A percentile compares a stretch with the other conserved stretches of the same genome.
Conservation (phyloP, 2,113 vertebrate genomes). For the Picathartes gymnocephalus region DNA sequence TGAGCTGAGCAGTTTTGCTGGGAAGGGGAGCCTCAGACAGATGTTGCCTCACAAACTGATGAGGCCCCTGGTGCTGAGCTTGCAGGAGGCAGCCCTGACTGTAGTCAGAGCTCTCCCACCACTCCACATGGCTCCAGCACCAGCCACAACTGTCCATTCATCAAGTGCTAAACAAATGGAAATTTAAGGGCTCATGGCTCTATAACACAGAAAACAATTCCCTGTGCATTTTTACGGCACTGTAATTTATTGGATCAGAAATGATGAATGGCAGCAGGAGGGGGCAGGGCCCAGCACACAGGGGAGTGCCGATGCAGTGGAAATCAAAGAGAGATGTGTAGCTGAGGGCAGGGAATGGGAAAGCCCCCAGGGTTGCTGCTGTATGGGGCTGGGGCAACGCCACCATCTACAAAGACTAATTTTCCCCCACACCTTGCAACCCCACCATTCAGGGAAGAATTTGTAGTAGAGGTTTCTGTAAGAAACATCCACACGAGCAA, state of each 20-base stretch:
- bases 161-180: slow-evolving; percentile 56
- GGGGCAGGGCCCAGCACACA: not conserved
- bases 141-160: slow-evolving; percentile 4
- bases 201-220: slow-evolving; percentile 58
- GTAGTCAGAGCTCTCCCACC: not conserved
- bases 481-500: not conserved
- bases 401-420: not conserved
- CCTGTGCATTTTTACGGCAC: slow-evolving; percentile 31
- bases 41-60: not conserved
- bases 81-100: not conserved
- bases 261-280: slow-evolving; percentile 31
- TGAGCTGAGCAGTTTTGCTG: not conserved
- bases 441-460: not conserved
- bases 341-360: not conserved
- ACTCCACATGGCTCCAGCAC: not conserved
- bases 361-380: not conserved
- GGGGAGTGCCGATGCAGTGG: not conserved
- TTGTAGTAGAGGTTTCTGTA: not conserved
- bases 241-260: slow-evolving; percentile 58
- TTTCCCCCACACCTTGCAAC: not conserved
- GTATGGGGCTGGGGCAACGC: not conserved
- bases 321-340: not conserved
- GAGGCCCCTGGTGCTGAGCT: not conserved
- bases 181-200: slow-evolving; percentile 53
- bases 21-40: not conserved